Evolutionary conservation across 2,888 invertebrate genomes (phyloP).

Genomic region (Merodon equestris): DNA sequence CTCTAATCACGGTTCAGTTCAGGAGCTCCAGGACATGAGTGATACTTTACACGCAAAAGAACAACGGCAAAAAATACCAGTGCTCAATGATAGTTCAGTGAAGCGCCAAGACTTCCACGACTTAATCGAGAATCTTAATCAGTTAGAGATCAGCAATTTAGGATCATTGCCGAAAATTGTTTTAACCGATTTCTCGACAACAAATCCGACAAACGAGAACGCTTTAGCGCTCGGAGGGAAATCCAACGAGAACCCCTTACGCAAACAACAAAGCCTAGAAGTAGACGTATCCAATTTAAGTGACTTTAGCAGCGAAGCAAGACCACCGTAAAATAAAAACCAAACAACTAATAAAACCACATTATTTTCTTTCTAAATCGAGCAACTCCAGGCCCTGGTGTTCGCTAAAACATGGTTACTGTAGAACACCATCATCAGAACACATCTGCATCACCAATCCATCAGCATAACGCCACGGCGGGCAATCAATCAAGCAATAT

Average conservation of each 20-base stretch:
- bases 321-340: constrained; percentile 74
- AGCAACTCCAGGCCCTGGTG: constrained; percentile 68
- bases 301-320: constrained; percentile 73
- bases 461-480: constrained; percentile 42
- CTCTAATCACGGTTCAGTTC: constrained; percentile 35
- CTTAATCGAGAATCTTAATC: constrained; percentile 73
- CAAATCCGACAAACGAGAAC: constrained; percentile 48
- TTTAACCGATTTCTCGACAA: constrained; percentile 74
- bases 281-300: constrained; percentile 43
- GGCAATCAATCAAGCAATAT: constrained; percentile 45
- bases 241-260: constrained; percentile 19
- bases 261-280: constrained; percentile 53
- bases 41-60: constrained; percentile 69
- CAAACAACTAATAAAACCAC: not conserved
- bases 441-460: constrained; percentile 68
- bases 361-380: constrained; percentile 13
- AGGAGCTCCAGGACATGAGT: constrained; percentile 67
- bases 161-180: constrained; percentile 75
- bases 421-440: constrained; percentile 73
- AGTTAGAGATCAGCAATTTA: constrained; percentile 72
- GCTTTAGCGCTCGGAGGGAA: constrained; percentile 18
- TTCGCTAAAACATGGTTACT: constrained; percentile 75
- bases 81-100: constrained; percentile 49
- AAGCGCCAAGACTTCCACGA: constrained; percentile 71
- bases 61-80: constrained; percentile 36